Evolutionary conservation across 2,113 vertebrate genomes (phyloP).

Genomic region (Spea bombifrons): DNA sequence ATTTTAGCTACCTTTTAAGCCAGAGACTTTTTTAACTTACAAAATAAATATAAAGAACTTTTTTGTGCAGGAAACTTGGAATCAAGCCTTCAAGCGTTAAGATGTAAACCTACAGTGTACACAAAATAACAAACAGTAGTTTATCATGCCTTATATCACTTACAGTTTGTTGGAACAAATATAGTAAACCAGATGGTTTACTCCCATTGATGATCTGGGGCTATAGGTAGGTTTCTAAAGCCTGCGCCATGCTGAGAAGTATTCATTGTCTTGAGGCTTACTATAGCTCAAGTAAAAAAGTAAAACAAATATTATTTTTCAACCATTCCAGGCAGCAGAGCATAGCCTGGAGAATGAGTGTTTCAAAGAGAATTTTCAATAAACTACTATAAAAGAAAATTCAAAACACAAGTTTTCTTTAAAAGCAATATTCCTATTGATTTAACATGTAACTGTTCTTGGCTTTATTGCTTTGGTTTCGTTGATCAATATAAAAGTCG

Average conservation of each 20-base stretch:
- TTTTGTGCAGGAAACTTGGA: background rate
- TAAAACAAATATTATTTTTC: constrained; percentile 23
- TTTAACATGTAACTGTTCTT: constrained; percentile 17
- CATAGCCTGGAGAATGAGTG: background rate
- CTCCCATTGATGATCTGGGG: background rate
- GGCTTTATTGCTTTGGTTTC: constrained; percentile 24
- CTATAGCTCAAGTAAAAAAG: background rate
- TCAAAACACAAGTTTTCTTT: constrained; percentile 23
- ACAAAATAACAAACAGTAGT: constrained; percentile 15
- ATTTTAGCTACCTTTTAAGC: too few relatives aligned
- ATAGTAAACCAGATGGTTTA: background rate
- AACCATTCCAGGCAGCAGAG: constrained; percentile 5
- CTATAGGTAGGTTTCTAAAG: constrained; percentile 9
- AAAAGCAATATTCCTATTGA: constrained; percentile 40
- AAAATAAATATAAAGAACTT: background rate
- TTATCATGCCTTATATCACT: background rate
- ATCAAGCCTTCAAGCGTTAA: background rate
- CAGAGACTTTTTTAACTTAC: background rate
- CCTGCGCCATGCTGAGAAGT: constrained; percentile 21
- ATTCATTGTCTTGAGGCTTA: constrained; percentile 22
- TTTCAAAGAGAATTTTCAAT: constrained; percentile 35
- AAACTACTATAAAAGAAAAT: constrained; percentile 17
- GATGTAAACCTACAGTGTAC: background rate
- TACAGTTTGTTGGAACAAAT: background rate
- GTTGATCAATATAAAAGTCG: constrained; percentile 17